Conservation (phyloP, 2,113 vertebrate species). For the Paramisgurnus dabryanus region DNA sequence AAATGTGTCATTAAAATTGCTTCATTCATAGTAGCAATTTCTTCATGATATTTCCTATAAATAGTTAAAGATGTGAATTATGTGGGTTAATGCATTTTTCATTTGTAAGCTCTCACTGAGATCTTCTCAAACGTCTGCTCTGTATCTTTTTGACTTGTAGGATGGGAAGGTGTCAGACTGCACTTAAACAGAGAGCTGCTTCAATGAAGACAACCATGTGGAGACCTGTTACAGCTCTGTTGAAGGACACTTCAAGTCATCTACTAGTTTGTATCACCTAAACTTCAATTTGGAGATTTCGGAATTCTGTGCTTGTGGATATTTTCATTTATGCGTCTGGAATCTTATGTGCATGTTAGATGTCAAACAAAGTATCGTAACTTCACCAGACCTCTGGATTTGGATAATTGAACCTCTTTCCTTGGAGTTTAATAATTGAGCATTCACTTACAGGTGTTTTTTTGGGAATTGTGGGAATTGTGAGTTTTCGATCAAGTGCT, state of each 20-base stretch:
- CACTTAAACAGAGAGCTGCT: conserved; percentile 64
- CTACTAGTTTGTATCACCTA: conserved; percentile 65
- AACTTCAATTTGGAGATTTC: conserved; percentile 60
- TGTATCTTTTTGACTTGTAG: conserved; percentile 66
- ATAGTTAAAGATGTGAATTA: conserved; percentile 14
- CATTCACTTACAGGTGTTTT: background rate
- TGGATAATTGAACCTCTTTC: background rate
- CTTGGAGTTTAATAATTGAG: conserved; percentile 29
- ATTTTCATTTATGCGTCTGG: conserved; percentile 58
- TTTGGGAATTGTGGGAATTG: conserved; percentile 41
- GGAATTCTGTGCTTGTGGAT: conserved; percentile 61
- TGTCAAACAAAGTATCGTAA: conserved; percentile 16
- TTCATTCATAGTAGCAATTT: background rate
- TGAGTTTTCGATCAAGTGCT: conserved; percentile 46
- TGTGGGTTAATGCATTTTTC: conserved; percentile 50
- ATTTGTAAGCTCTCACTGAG: conserved; percentile 49
- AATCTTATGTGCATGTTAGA: conserved; percentile 48
- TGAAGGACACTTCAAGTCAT: conserved; percentile 60
- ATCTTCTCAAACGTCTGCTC: conserved; percentile 63
- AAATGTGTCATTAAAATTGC: conserved; percentile 11
- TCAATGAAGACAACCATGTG: conserved; percentile 39
- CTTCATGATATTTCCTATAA: conserved; percentile 16
- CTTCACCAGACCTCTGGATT: conserved; percentile 3
- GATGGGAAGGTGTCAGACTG: conserved; percentile 62
- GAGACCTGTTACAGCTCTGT: conserved; percentile 48